Conservation (phyloP, 2,113 vertebrate species). For the Pitta sordida region DNA sequence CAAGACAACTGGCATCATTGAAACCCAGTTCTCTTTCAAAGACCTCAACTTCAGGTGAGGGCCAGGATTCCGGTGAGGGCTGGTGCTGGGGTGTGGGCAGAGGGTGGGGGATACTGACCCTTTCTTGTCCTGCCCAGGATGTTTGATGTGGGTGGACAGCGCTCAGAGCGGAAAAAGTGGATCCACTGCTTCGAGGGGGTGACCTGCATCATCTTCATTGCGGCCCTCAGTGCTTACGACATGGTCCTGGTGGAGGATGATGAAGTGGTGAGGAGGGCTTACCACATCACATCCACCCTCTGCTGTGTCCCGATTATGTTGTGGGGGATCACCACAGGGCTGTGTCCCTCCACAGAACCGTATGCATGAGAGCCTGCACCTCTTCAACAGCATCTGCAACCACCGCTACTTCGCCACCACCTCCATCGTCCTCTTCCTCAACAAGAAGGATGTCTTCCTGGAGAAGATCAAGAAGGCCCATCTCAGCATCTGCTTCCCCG, state of each 20-base stretch:
- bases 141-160: constrained; percentile 97
- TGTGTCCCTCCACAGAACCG: constrained; percentile 80
- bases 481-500: constrained; percentile 97
- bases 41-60: constrained; percentile 94
- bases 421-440: constrained; percentile 97
- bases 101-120: background rate
- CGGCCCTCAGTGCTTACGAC: constrained; percentile 93
- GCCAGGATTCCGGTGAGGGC: fast-evolving
- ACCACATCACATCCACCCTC: background rate
- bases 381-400: constrained; percentile 99
- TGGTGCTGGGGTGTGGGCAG: background rate
- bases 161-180: constrained; percentile 98
- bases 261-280: constrained; percentile 80
- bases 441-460: constrained; percentile 96
- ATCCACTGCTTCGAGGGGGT: constrained; percentile 98
- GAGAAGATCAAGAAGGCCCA: constrained; percentile 99
- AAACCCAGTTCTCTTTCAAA: constrained; percentile 92
- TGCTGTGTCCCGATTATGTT: background rate
- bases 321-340: fast-evolving
- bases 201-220: constrained; percentile 98
- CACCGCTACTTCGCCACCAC: constrained; percentile 94
- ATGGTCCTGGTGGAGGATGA: constrained; percentile 94
- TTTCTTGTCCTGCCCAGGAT: constrained; percentile 75
- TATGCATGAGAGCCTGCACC: constrained; percentile 98
- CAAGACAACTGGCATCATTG: constrained; percentile 97